Percentiles rank a stretch among this genome's conserved stretches.
Conservation (phyloP, 2,113 vertebrate species). For the Benitochromis conjunctus region DNA sequence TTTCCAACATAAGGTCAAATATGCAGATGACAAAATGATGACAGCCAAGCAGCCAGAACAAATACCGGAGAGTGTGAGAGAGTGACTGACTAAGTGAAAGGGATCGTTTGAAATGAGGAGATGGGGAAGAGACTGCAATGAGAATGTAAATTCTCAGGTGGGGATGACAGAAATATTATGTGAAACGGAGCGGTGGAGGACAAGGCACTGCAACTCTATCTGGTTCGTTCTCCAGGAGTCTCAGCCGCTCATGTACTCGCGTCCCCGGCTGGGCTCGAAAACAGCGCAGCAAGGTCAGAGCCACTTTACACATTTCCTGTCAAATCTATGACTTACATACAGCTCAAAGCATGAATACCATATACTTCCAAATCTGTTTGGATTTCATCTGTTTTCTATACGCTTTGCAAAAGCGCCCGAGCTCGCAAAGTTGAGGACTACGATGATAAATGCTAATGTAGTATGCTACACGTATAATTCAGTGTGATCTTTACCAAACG, state of each 20-base stretch:
- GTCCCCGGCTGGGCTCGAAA: not conserved
- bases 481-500: constrained; percentile 4
- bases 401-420: not conserved
- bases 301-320: not conserved
- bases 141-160: not conserved
- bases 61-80: not conserved
- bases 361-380: not conserved
- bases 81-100: constrained; percentile 7
- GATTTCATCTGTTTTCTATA: not conserved
- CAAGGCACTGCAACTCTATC: not conserved
- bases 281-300: constrained; percentile 10
- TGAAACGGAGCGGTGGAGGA: constrained; percentile 5
- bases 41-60: constrained; percentile 20
- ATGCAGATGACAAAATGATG: constrained; percentile 36
- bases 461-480: constrained; percentile 11
- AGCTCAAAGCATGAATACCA: not conserved
- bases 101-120: constrained; percentile 9
- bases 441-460: constrained; percentile 3
- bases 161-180: not conserved
- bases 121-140: not conserved
- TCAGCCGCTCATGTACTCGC: not conserved
- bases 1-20: not conserved
- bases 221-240: not conserved
- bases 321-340: constrained; percentile 5
- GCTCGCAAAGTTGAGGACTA: not conserved